A percentile compares a stretch with the other conserved stretches of the same genome.
phyloP scores from a whole-genome alignment of 2,113 vertebrate genomes.

The Phaethon lepturus region DNA sequence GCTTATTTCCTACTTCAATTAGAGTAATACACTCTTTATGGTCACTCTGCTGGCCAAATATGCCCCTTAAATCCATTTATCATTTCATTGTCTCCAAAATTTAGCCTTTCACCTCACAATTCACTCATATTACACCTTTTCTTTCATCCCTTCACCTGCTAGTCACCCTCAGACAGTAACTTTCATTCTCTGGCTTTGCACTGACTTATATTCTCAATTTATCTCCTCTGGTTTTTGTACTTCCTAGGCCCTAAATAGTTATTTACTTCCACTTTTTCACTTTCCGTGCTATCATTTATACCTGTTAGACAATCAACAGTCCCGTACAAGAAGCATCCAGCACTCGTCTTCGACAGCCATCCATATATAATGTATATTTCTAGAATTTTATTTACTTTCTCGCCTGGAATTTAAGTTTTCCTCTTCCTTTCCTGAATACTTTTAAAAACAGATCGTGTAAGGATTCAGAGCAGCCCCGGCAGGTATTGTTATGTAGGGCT shows the following conservation, averaged over 20 bases:
- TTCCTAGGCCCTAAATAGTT: background rate
- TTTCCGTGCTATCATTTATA: background rate
- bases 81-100: background rate
- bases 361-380: background rate
- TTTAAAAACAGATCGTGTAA: background rate
- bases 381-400: background rate
- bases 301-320: background rate
- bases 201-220: background rate
- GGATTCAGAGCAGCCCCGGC: background rate
- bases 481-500: background rate
- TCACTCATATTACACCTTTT: background rate
- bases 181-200: background rate
- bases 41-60: background rate
- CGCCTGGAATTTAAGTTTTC: background rate
- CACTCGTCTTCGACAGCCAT: background rate
- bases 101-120: background rate
- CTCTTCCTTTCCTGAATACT: background rate
- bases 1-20: background rate
- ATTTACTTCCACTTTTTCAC: background rate
- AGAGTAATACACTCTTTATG: background rate
- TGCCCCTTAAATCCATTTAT: background rate
- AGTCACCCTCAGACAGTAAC: background rate
- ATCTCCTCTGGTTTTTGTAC: background rate
- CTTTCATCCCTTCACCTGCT: background rate
- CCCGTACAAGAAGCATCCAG: background rate